Conservation (phyloP, 2,888 invertebrate genomes). For the Gortyna flavago region DNA sequence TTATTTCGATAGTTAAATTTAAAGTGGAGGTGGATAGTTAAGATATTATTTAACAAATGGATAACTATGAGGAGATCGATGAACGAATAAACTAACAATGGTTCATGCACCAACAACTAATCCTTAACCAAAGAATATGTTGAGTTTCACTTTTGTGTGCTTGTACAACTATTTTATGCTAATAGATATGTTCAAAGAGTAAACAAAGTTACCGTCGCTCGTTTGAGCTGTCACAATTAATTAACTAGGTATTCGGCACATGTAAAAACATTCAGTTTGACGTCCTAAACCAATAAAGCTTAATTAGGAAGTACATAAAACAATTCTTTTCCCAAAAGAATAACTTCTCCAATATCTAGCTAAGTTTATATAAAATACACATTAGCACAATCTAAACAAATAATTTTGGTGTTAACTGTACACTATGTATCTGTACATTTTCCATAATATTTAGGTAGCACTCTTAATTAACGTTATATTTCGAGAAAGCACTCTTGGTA, state of each 20-base stretch:
- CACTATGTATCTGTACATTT: constrained; percentile 70
- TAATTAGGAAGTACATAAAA: constrained; percentile 81
- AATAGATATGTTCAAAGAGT: constrained; percentile 66
- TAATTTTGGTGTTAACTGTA: constrained; percentile 78
- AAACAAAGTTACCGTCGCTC: constrained; percentile 50
- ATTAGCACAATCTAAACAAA: constrained; percentile 77
- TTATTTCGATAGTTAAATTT: constrained; percentile 72
- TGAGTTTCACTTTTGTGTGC: constrained; percentile 62
- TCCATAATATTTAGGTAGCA: constrained; percentile 71
- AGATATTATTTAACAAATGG: constrained; percentile 64
- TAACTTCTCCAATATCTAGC: constrained; percentile 81
- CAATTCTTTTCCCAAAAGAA: constrained; percentile 89
- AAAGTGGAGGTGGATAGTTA: constrained; percentile 69
- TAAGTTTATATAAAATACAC: constrained; percentile 75
- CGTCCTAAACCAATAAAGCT: constrained; percentile 76
- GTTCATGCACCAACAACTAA: constrained; percentile 65
- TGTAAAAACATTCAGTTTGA: constrained; percentile 62
- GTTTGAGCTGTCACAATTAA: constrained; percentile 51
- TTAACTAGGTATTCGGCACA: constrained; percentile 58
- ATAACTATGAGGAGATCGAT: constrained; percentile 67
- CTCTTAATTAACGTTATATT: constrained; percentile 79
- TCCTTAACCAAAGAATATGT: constrained; percentile 57
- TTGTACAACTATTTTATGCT: constrained; percentile 63
- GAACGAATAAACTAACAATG: constrained; percentile 63
- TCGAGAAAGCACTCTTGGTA: constrained; percentile 87